phyloP scores from a whole-genome alignment of 1,140 invertebrate genomes.

The Bombus pascuorum region DNA sequence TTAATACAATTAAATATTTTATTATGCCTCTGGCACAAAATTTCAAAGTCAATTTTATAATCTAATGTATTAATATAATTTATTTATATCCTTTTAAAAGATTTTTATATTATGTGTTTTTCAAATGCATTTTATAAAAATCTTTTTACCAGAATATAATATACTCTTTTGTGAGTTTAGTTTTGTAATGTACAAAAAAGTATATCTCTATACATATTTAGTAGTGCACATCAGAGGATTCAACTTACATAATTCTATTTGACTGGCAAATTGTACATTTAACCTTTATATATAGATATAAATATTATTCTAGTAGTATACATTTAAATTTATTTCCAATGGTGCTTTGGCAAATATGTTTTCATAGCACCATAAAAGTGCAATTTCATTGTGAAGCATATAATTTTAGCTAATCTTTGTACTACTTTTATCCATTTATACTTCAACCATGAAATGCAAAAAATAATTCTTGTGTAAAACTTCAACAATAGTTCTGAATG shows the following conservation, averaged over 20 bases:
- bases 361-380: slow-evolving; percentile 73
- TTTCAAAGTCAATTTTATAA: slow-evolving; percentile 22
- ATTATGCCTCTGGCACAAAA: background rate
- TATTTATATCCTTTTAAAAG: background rate
- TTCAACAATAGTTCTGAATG: slow-evolving; percentile 29
- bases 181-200: slow-evolving; percentile 47
- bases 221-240: slow-evolving; percentile 40
- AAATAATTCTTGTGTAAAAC: slow-evolving; percentile 24
- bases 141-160: background rate
- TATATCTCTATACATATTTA: slow-evolving; percentile 23
- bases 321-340: slow-evolving; percentile 55
- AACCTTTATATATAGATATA: slow-evolving; percentile 69
- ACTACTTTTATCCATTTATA: slow-evolving; percentile 63
- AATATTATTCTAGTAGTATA: slow-evolving; percentile 73
- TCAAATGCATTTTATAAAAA: background rate
- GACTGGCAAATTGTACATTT: slow-evolving; percentile 67
- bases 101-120: background rate
- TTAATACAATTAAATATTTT: slow-evolving; percentile 38
- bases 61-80: background rate
- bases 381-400: slow-evolving; percentile 58
- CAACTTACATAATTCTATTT: slow-evolving; percentile 48
- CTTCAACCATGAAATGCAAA: slow-evolving; percentile 53
- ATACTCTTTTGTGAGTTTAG: slow-evolving; percentile 3
- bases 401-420: slow-evolving; percentile 61
- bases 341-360: slow-evolving; percentile 73